Evolutionary conservation across 1,140 invertebrate genomes (phyloP), one percentile per base, ranked within the genome.

Genomic region (Heliconius eleuchia): DNA sequence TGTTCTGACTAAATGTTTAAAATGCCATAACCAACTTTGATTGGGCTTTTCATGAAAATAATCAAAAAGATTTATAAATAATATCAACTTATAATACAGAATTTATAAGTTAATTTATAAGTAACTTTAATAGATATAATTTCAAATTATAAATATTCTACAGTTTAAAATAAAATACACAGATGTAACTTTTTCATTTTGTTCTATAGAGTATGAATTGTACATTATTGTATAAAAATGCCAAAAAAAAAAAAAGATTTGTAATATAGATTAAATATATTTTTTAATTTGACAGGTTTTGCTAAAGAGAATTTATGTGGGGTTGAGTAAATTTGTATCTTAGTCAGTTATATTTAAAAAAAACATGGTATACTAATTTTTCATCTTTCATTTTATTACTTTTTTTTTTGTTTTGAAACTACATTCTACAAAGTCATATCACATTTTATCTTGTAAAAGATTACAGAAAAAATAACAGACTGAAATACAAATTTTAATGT

Each of bases 201-300:
- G 60, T 66, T 66, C 60, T 27, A 66, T 30, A 66, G 60, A 66
- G 60, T 66, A 66, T 66, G 23, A 16, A 66, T 23, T 90, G 13
- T 90, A 27, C 60, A 81, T 90, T 91, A 89, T 84, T 90, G 89
- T 92, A 89, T 90, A 90, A 84, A 89, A 88, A 92, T 92, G 89
- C 90, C 90, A 92, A 92, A 92, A 89, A 91, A n/a, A n/a, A 30
- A 86, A 83, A 66, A 66, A 82, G 82, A 76, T 83, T 80, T 86
- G 83, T 87, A 86, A 82, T 80, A 86, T 85, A 86, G 84, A 86
- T 79, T 83, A 83, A 74, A 81, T 83, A 82, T 57, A 81, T 80
- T 83, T 82, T 85, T 85, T 84, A 82, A 76, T 76, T 71, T 60
- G 60, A 76, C 60, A 60, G 37, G 37, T 75, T 74, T 42, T 23